phyloP scores from a whole-genome alignment of 1,140 invertebrate genomes.

The Temnothorax longispinosus region DNA sequence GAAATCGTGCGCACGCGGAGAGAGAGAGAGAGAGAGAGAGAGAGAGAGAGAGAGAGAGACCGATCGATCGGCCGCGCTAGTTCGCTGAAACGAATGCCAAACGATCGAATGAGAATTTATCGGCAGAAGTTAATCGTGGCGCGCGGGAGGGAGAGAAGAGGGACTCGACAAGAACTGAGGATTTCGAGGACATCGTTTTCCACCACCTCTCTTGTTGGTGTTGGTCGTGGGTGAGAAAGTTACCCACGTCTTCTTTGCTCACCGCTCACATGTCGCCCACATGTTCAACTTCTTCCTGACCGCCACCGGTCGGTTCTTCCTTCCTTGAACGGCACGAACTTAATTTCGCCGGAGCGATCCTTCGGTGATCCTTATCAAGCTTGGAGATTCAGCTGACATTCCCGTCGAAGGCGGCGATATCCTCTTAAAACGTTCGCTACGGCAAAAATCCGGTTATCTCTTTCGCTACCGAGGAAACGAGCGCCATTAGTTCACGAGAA shows the following conservation, averaged over 20 bases:
- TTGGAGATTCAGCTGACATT: constrained; percentile 51
- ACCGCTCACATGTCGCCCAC: constrained; percentile 45
- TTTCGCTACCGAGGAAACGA: constrained; percentile 14
- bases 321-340: constrained; percentile 36
- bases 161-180: constrained; percentile 61
- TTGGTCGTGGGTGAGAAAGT: neutral
- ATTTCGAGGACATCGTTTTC: constrained; percentile 61
- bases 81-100: constrained; percentile 60
- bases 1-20: neutral
- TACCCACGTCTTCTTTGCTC: constrained; percentile 31
- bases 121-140: constrained; percentile 61
- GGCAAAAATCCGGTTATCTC: constrained; percentile 3
- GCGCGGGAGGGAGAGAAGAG: neutral
- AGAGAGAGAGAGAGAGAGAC: neutral
- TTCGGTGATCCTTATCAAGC: constrained; percentile 36
- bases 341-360: constrained; percentile 28
- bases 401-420: constrained; percentile 19
- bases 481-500: neutral
- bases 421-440: constrained; percentile 37
- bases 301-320: neutral
- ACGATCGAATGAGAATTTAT: constrained; percentile 72
- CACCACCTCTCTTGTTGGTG: constrained; percentile 20
- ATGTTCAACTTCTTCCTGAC: constrained; percentile 7
- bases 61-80: constrained; percentile 42
- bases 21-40: neutral